These are phyloP conservation scores for Spheniscus humboldti DNA, from an alignment of 2,797 vertebrate species.

Conservation along the genomic window DNA sequence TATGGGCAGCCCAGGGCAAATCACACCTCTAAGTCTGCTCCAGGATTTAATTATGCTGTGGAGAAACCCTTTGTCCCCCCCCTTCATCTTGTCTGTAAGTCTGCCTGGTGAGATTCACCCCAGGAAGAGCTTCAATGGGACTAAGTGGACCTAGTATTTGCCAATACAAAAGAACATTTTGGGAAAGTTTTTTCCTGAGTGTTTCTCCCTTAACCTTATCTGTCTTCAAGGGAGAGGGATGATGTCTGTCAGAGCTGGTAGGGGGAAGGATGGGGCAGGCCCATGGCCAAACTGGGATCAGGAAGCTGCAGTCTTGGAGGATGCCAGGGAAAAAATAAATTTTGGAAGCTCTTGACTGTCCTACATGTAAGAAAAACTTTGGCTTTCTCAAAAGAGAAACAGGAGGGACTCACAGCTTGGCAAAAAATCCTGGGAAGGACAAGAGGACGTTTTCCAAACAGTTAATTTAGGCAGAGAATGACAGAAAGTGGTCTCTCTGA, in stretches of 20 bases:
- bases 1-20: not conserved
- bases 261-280: not conserved
- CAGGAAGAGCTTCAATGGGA: not conserved
- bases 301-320: not conserved
- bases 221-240: not conserved
- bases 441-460: not conserved
- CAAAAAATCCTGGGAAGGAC: not conserved
- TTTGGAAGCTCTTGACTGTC: not conserved
- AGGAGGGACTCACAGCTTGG: not conserved
- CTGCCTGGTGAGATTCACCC: not conserved
- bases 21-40: not conserved
- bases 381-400: not conserved
- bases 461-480: not conserved
- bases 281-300: not conserved
- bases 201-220: not conserved
- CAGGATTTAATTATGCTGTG: not conserved
- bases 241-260: not conserved
- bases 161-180: not conserved
- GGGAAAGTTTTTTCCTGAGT: not conserved
- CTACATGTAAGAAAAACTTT: not conserved
- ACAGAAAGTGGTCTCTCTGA: not conserved
- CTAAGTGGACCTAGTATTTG: not conserved
- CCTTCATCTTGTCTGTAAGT: accelerated
- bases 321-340: not conserved
- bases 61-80: not conserved